phyloP scores from a whole-genome alignment of 2,113 vertebrate genomes.

The Hymenochirus boettgeri region DNA sequence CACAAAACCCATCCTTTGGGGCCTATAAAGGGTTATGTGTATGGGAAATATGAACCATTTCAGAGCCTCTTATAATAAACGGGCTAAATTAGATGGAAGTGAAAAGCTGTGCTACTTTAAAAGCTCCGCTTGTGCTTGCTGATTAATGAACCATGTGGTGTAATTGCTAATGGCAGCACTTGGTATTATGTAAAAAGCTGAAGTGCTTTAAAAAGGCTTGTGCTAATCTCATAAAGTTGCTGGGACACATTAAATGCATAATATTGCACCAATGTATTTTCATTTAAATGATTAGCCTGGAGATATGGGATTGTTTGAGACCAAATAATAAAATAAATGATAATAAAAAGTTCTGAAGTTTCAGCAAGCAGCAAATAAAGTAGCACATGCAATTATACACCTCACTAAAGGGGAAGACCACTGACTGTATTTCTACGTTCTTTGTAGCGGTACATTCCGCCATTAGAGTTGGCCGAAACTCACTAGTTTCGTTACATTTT shows the following conservation, averaged over 20 bases:
- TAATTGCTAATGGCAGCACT: slow-evolving; percentile 34
- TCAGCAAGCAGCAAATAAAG: too few relatives aligned
- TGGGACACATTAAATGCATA: slow-evolving; percentile 20
- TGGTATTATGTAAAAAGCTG: slow-evolving; percentile 29
- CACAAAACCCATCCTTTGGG: too few relatives aligned
- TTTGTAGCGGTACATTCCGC: too few relatives aligned
- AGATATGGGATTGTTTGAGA: slow-evolving; percentile 7
- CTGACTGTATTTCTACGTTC: too few relatives aligned
- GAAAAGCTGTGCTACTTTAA: slow-evolving; percentile 16
- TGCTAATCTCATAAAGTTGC: slow-evolving; percentile 26
- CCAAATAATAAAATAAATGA: not conserved
- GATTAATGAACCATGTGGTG: slow-evolving; percentile 33
- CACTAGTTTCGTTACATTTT: too few relatives aligned
- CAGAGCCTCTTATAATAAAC: slow-evolving; percentile 23
- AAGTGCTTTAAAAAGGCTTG: slow-evolving; percentile 17
- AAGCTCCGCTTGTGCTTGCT: slow-evolving; percentile 23
- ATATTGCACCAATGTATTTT: slow-evolving; percentile 8
- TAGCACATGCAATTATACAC: too few relatives aligned
- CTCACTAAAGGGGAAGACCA: too few relatives aligned
- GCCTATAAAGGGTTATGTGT: slow-evolving; percentile 23
- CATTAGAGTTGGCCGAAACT: too few relatives aligned
- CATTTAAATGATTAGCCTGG: slow-evolving; percentile 22
- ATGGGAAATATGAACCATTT: slow-evolving; percentile 24
- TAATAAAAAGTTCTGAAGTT: too few relatives aligned
- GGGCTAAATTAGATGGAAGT: slow-evolving; percentile 31